These are phyloP conservation scores for Allolobophora icterica DNA, from an alignment of 2,888 invertebrate genomes.

Conservation along the genomic window DNA sequence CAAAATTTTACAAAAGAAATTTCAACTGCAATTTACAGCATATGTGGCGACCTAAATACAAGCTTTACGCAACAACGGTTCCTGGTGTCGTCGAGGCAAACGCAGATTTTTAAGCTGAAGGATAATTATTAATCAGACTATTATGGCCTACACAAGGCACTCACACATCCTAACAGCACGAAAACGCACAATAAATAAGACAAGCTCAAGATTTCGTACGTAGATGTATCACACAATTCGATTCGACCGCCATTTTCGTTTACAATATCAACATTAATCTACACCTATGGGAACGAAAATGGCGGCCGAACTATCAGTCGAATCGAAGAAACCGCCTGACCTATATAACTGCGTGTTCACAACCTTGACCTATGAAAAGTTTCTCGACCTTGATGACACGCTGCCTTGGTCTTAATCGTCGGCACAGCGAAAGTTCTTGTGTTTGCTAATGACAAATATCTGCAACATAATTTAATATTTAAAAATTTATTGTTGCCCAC, in stretches of 20 bases:
- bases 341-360: background rate
- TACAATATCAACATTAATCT: background rate
- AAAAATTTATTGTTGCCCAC: background rate
- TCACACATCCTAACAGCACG: conserved; percentile 4
- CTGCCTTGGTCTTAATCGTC: conserved; percentile 1
- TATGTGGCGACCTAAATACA: background rate
- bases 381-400: background rate
- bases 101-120: background rate
- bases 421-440: background rate
- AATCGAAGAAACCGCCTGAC: background rate
- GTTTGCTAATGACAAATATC: too few relatives aligned
- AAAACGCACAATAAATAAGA: background rate
- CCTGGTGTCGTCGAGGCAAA: background rate
- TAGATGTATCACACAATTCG: conserved; percentile 3
- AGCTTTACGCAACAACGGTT: background rate
- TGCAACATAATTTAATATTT: background rate
- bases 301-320: background rate
- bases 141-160: background rate
- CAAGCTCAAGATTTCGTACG: background rate
- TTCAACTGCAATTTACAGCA: background rate
- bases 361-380: background rate
- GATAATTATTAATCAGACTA: background rate
- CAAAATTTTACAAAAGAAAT: background rate
- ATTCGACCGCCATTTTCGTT: background rate
- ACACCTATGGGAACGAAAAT: background rate